Percentiles rank a stretch among this genome's conserved stretches.
Conservation (phyloP, 2,888 invertebrate species). For the Dioctria rufipes region DNA sequence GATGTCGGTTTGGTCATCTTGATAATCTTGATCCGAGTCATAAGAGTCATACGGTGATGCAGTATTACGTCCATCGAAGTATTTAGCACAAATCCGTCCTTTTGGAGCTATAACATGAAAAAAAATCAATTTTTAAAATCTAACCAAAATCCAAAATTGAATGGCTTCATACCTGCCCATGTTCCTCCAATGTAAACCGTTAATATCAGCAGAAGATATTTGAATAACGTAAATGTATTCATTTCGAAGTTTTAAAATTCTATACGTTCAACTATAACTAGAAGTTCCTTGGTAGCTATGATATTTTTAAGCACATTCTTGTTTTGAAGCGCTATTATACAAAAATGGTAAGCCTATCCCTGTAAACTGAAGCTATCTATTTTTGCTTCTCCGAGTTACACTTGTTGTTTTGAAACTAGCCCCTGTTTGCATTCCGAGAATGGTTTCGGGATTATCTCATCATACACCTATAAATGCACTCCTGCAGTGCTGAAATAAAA, state of each 20-base stretch:
- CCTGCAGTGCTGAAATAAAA: not conserved
- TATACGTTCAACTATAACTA: slow-evolving; percentile 16
- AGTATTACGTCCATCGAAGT: not conserved
- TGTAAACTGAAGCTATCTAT: not conserved
- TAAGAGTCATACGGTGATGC: not conserved
- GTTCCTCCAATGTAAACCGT: not conserved
- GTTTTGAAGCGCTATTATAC: not conserved
- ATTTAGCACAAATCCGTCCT: slow-evolving; percentile 22
- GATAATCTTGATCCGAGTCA: slow-evolving; percentile 15
- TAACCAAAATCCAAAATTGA: not conserved
- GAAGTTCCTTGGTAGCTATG: slow-evolving; percentile 7
- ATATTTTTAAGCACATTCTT: slow-evolving; percentile 8
- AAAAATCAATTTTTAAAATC: not conserved
- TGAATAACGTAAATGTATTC: slow-evolving; percentile 13
- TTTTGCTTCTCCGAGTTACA: not conserved
- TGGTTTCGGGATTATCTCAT: not conserved
- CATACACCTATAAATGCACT: not conserved
- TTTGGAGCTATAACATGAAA: slow-evolving; percentile 15
- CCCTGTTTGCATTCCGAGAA: not conserved
- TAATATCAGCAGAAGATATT: slow-evolving; percentile 28
- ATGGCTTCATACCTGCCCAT: slow-evolving; percentile 3
- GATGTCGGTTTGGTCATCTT: slow-evolving; percentile 35
- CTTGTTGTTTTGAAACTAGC: not conserved
- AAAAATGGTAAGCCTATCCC: not conserved
- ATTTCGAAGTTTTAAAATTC: slow-evolving; percentile 11